Percentiles rank a stretch among this genome's conserved stretches.
Evolutionary conservation across 1,140 invertebrate genomes (phyloP).

Genomic region (Acromyrmex heyeri): DNA sequence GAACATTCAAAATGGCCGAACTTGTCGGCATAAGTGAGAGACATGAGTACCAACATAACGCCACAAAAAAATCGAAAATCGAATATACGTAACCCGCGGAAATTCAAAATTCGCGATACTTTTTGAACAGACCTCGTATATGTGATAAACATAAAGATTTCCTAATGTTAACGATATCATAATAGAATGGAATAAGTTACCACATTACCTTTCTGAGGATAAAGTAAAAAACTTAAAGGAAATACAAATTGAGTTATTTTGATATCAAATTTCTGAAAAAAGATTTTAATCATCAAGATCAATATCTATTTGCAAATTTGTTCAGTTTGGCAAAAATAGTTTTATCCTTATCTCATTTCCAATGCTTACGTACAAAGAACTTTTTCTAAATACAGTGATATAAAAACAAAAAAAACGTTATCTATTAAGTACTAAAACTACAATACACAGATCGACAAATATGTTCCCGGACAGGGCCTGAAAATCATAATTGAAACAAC

Average conservation of each 20-base stretch:
- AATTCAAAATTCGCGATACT: too few species aligned
- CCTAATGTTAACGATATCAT: background rate
- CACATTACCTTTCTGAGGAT: background rate
- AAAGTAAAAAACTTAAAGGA: background rate
- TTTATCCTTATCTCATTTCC: background rate
- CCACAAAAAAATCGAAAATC: too few species aligned
- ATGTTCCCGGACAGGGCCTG: too few species aligned
- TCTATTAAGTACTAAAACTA: background rate
- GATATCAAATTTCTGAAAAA: background rate
- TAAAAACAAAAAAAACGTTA: background rate
- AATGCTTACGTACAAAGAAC: background rate
- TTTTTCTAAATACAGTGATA: background rate
- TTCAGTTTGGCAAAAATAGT: background rate
- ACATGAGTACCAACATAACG: too few species aligned
- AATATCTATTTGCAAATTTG: background rate
- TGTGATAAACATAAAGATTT: background rate
- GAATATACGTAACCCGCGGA: too few species aligned
- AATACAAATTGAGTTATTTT: background rate
- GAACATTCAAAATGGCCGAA: too few species aligned
- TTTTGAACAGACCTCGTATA: background rate
- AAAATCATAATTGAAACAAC: too few species aligned
- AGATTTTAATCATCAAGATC: background rate
- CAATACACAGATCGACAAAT: too few species aligned
- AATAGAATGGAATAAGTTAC: background rate
- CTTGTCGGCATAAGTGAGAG: too few species aligned